Evolutionary conservation across 92 coral and sea anemone genomes (phyloP).

Genomic region (Phenganax subtilis): DNA sequence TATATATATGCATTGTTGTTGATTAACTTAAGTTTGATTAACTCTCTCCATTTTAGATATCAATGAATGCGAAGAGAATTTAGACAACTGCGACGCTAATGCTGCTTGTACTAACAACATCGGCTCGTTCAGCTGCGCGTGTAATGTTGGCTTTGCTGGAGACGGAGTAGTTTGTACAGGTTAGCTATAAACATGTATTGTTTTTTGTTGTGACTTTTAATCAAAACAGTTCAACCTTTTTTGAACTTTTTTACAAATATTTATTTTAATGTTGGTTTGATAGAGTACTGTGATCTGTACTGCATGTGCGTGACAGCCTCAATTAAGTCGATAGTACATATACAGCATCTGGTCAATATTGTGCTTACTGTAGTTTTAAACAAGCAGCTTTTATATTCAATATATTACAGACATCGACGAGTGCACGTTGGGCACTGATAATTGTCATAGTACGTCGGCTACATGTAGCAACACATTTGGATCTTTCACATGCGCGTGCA

Average conservation of each 20-base stretch:
- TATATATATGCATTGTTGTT: no score
- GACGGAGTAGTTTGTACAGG: neutral
- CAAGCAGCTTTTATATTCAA: neutral
- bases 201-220: neutral
- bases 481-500: neutral
- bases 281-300: no score
- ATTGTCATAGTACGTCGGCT: neutral
- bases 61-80: slow-evolving; percentile 20
- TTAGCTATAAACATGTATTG: neutral
- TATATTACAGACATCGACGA: slow-evolving; percentile 6
- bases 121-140: neutral
- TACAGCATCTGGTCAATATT: neutral
- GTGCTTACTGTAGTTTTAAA: neutral
- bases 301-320: no score
- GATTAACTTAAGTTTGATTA: neutral
- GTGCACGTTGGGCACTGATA: slow-evolving; percentile 3
- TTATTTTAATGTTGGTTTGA: neutral
- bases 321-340: neutral
- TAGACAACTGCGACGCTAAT: neutral
- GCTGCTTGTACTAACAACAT: neutral
- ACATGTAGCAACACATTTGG: slow-evolving; percentile 1
- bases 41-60: slow-evolving; percentile 28
- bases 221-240: neutral
- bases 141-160: neutral
- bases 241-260: neutral